Percentiles rank a stretch among this genome's conserved stretches.
phyloP scores from a whole-genome alignment of 2,888 invertebrate genomes.

The Entomobrya multifasciata region DNA sequence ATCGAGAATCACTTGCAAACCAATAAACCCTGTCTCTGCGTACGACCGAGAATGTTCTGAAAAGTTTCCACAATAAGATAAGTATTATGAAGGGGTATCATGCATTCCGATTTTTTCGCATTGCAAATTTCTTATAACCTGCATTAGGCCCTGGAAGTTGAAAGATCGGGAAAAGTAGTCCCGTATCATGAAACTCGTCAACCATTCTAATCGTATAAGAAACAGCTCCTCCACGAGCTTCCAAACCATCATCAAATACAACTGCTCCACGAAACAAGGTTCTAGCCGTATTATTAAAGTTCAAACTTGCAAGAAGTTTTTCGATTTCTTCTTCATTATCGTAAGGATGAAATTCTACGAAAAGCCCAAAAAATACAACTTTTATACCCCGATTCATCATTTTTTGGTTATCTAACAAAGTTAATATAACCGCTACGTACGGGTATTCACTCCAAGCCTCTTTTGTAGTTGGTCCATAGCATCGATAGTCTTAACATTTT shows the following conservation, averaged over 20 bases:
- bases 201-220: conserved; percentile 78
- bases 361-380: no score
- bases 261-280: conserved; percentile 72
- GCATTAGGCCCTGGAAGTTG: conserved; percentile 78
- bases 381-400: no score
- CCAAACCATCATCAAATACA: conserved; percentile 76
- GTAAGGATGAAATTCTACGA: conserved; percentile 73
- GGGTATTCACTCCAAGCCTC: neutral
- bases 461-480: conserved; percentile 44
- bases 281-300: conserved; percentile 63
- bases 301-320: conserved; percentile 65
- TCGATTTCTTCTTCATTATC: conserved; percentile 77
- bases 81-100: neutral
- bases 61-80: neutral
- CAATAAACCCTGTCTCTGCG: no score
- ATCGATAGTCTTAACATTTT: conserved; percentile 44
- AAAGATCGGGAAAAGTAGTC: conserved; percentile 74
- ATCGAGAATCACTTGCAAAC: conserved; percentile 78
- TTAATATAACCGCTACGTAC: neutral
- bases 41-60: conserved; percentile 74
- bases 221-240: conserved; percentile 13
- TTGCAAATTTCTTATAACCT: conserved; percentile 36
- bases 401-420: neutral
- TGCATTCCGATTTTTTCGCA: neutral
- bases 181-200: conserved; percentile 68